Evolutionary conservation across 2,888 invertebrate species (phyloP).

Genomic region (Lasioglossum villosulum): DNA sequence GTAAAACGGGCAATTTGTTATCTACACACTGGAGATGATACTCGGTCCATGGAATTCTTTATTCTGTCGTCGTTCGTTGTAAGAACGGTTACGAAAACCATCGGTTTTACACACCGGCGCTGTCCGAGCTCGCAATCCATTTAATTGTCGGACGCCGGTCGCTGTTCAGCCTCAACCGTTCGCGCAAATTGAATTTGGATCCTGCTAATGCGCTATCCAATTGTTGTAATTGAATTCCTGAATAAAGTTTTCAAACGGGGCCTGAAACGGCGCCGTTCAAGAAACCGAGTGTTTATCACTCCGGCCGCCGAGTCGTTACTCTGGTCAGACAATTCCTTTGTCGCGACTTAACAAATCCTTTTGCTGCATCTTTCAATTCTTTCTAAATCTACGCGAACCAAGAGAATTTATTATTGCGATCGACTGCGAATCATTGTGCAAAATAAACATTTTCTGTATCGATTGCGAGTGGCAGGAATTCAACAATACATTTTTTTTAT

Average conservation of each 20-base stretch:
- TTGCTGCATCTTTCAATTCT: background rate
- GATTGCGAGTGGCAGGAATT: too few species aligned
- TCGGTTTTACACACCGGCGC: conserved; percentile 32
- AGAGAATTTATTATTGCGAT: background rate
- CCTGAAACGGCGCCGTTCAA: conserved; percentile 18
- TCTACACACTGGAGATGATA: background rate
- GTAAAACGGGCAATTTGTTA: background rate
- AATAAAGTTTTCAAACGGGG: conserved; percentile 37
- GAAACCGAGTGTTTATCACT: background rate
- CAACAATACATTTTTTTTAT: too few species aligned
- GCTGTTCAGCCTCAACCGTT: conserved; percentile 36
- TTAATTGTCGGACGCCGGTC: conserved; percentile 46
- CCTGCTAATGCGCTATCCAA: conserved; percentile 37
- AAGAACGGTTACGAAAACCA: conserved; percentile 28
- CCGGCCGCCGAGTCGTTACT: background rate
- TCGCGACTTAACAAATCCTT: background rate
- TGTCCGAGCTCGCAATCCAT: conserved; percentile 34
- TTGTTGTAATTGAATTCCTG: conserved; percentile 47
- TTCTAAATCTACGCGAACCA: background rate
- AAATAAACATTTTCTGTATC: too few species aligned
- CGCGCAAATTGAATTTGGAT: conserved; percentile 53
- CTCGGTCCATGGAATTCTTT: background rate
- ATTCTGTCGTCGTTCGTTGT: background rate
- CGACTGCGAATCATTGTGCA: too few species aligned
- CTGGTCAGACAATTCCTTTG: background rate